phyloP scores from a whole-genome alignment of 2,113 vertebrate genomes.

The Galeopterus variegatus region DNA sequence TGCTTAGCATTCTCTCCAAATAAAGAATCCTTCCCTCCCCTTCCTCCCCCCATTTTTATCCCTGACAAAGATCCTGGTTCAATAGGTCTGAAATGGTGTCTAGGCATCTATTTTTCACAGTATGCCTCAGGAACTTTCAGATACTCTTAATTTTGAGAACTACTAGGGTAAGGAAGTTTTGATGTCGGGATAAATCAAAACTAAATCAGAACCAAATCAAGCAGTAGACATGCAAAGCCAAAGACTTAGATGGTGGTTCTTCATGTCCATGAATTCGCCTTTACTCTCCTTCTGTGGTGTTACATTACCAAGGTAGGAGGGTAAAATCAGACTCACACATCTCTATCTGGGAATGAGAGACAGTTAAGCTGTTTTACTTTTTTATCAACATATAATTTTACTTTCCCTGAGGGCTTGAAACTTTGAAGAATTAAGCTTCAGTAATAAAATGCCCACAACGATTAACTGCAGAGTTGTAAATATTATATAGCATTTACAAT shows the following conservation, averaged over 20 bases:
- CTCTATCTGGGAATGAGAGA: not conserved
- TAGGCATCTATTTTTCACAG: not conserved
- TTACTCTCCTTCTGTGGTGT: not conserved
- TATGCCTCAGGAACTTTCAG: conserved; percentile 20
- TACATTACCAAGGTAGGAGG: not conserved
- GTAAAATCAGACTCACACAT: not conserved
- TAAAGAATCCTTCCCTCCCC: not conserved
- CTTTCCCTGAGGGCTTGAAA: conserved; percentile 67
- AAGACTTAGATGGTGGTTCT: not conserved
- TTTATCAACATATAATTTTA: conserved; percentile 63
- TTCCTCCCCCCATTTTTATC: not conserved
- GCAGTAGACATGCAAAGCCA: not conserved
- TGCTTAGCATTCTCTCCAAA: conserved; percentile 23
- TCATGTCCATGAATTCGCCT: not conserved
- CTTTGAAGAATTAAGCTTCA: conserved; percentile 69
- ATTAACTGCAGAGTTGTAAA: conserved; percentile 75
- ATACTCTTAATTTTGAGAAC: conserved; percentile 6
- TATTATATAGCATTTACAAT: conserved; percentile 71
- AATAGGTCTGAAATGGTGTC: not conserved
- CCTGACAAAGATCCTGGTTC: not conserved
- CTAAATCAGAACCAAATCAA: conserved; percentile 30
- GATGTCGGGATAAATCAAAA: not conserved
- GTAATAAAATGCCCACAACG: conserved; percentile 72
- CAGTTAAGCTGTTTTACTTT: conserved; percentile 20
- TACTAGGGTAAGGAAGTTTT: not conserved